Base-by-base conservation (phyloP, 2,888 invertebrate species). In the Coenonympha arcania region DNA sequence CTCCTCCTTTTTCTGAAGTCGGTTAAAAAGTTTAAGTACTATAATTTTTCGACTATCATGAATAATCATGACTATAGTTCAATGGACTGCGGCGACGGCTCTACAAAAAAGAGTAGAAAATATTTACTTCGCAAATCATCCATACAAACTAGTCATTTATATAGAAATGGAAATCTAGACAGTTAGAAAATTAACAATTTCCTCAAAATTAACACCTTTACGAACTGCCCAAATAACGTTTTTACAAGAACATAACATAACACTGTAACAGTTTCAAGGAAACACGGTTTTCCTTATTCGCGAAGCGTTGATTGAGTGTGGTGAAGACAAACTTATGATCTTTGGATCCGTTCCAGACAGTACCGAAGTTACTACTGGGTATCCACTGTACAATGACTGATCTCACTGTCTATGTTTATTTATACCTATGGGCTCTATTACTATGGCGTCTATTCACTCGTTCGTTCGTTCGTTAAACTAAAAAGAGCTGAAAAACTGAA, bases 221-320 rank as follows among this genome's bases (percentile, higher is more conserved):
- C 18, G 18, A 19, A 30, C 42, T 30, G 31, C 31, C 31, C 42
- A 42, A 31, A 30, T 42, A 30, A 26, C 18, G 26, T 15, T 39
- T 34, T 37, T 20, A 22, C 20, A 6, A 19, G n/a, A n/a, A n/a
- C n/a, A 8, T 3, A 22, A 18, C 8, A n/a, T n/a, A 8, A n/a
- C 13, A 31, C n/a, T n/a, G 13, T 8, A 13, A 22, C 15, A 13
- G 20, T 34, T 36, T 18, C 44, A 44, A 44, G 44, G 44, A 44
- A 44, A 26, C 13, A 9, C 5, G 34, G 24, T 44, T 34, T 22
- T 34, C 44, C 11, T 44, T 34, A 34, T 6, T 44, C 36, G 36
- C 34, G 15, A 41, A 15, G 34, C 9, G 43, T 33, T 44, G 44
- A 44, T 44, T 36, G 44, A 44, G 18, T 34, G 6, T 6, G 44